phyloP scores from a whole-genome alignment of 2,113 vertebrate species.

The Morone saxatilis region DNA sequence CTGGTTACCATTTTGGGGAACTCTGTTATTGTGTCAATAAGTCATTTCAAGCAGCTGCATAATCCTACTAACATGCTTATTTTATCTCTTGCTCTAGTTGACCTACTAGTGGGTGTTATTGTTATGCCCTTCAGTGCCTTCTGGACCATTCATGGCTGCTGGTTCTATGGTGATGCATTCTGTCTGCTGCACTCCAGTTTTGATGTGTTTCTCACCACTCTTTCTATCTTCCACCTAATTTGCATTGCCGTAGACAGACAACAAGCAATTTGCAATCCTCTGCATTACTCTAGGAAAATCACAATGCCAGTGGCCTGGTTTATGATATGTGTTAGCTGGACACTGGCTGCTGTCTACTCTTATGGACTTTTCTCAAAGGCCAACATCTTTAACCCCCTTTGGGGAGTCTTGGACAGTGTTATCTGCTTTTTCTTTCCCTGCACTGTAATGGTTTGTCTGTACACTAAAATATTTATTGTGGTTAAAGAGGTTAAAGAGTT shows the following conservation, averaged over 20 bases:
- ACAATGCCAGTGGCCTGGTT: constrained; percentile 38
- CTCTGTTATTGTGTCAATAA: constrained; percentile 68
- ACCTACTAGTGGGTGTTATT: constrained; percentile 55
- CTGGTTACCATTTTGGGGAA: constrained; percentile 71
- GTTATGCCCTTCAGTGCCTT: constrained; percentile 72
- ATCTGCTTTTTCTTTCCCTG: constrained; percentile 9
- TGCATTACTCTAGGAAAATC: constrained; percentile 20
- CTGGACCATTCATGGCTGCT: constrained; percentile 66
- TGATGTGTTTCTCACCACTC: constrained; percentile 66
- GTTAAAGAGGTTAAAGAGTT: too few species aligned
- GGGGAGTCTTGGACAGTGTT: constrained; percentile 16
- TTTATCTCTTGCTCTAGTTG: constrained; percentile 73
- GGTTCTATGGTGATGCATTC: constrained; percentile 73
- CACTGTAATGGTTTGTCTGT: constrained; percentile 32
- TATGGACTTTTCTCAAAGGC: constrained; percentile 19
- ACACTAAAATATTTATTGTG: constrained; percentile 19
- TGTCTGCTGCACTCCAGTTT: constrained; percentile 68
- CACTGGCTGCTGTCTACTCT: constrained; percentile 21
- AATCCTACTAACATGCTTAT: constrained; percentile 76
- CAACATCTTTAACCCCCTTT: constrained; percentile 6
- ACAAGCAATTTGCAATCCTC: constrained; percentile 33
- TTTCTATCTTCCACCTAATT: constrained; percentile 74
- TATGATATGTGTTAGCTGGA: constrained; percentile 30
- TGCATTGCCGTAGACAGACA: constrained; percentile 68
- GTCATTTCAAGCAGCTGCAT: constrained; percentile 75